These are phyloP conservation scores for Epistrophe eligans DNA, from an alignment of 2,888 invertebrate genomes.

Conservation along the genomic window DNA sequence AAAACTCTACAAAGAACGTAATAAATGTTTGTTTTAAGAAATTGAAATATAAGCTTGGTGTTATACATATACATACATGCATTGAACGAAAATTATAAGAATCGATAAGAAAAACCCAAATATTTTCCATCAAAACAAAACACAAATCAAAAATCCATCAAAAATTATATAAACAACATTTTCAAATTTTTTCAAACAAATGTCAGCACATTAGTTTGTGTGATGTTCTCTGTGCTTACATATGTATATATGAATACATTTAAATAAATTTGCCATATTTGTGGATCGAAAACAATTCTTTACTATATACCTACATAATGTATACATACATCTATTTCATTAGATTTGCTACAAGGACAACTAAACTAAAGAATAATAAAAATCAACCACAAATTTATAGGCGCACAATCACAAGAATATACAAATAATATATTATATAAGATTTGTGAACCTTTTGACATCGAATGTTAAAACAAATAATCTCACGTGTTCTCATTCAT, in stretches of 20 bases:
- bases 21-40: background rate
- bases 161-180: slow-evolving; percentile 27
- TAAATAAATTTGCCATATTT: slow-evolving; percentile 50
- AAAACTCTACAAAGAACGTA: too few species aligned
- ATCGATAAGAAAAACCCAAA: background rate
- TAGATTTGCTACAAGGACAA: slow-evolving; percentile 22
- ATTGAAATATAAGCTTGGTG: background rate
- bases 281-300: slow-evolving; percentile 33
- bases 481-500: slow-evolving; percentile 68
- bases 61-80: too few species aligned
- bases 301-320: background rate
- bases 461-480: slow-evolving; percentile 24
- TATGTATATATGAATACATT: slow-evolving; percentile 61
- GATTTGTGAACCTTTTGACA: slow-evolving; percentile 61
- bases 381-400: slow-evolving; percentile 21
- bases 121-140: slow-evolving; percentile 9
- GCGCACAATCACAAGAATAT: slow-evolving; percentile 35
- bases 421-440: slow-evolving; percentile 3
- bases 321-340: slow-evolving; percentile 24
- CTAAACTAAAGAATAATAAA: slow-evolving; percentile 19
- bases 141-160: slow-evolving; percentile 52
- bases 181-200: slow-evolving; percentile 30
- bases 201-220: background rate
- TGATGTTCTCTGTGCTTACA: background rate
- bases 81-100: background rate